phyloP scores from a whole-genome alignment of 2,113 vertebrate genomes.

The Furnarius figulus region DNA sequence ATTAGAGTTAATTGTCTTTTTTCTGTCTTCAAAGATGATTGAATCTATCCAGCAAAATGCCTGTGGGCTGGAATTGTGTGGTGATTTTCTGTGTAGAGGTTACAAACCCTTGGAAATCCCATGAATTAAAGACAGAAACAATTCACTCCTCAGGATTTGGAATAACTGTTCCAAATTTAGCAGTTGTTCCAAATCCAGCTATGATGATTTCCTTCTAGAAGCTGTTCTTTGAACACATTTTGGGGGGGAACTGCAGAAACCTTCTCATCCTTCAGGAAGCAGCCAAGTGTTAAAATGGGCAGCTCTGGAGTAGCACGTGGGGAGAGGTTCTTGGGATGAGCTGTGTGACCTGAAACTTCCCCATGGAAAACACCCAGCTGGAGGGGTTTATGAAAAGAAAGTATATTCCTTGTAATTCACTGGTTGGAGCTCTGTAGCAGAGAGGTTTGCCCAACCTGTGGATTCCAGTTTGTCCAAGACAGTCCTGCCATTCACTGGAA shows the following conservation, averaged over 20 bases:
- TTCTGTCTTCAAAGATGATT: background rate
- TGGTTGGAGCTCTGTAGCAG: background rate
- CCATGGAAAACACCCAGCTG: background rate
- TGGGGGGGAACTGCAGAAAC: background rate
- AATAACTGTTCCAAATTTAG: background rate
- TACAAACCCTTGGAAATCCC: background rate
- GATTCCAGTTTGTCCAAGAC: background rate
- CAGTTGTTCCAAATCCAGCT: background rate
- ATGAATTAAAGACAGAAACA: background rate
- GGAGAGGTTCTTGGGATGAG: background rate
- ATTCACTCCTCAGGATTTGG: background rate
- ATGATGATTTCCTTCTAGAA: background rate
- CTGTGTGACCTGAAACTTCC: background rate
- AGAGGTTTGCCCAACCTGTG: background rate
- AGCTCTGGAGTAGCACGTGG: background rate
- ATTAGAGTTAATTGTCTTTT: background rate
- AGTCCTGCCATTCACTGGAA: background rate
- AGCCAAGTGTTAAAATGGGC: background rate
- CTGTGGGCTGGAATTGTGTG: background rate
- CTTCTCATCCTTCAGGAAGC: rapidly evolving
- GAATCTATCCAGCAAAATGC: background rate
- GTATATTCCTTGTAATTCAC: background rate
- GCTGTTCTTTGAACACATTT: background rate
- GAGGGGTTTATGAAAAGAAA: background rate
- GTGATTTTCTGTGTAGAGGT: background rate